A percentile compares a stretch with the other conserved stretches of the same genome.
Conservation (phyloP, 2,888 invertebrate genomes). For the Eretmocerus hayati region DNA sequence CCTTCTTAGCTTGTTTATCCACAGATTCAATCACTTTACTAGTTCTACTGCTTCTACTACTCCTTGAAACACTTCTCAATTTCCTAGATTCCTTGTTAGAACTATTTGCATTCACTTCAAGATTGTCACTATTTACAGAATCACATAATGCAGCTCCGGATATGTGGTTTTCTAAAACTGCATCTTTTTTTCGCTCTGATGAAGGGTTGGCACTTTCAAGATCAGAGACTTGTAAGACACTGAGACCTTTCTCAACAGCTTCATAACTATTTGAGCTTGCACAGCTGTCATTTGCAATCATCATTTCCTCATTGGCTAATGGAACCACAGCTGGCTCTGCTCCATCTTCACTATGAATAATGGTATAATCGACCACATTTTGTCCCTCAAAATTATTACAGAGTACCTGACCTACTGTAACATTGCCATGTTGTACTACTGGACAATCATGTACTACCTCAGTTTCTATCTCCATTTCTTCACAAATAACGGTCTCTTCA, state of each 20-base stretch:
- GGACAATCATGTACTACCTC: conserved; percentile 25
- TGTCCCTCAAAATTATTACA: conserved; percentile 19
- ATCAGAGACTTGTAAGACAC: conserved; percentile 26
- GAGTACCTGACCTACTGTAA: conserved; percentile 34
- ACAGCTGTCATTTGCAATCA: conserved; percentile 21
- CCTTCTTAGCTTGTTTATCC: not conserved
- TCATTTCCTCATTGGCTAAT: conserved; percentile 31
- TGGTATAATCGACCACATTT: conserved; percentile 34
- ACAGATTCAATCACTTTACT: conserved; percentile 4
- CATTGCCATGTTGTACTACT: conserved; percentile 27
- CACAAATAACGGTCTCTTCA: conserved; percentile 45
- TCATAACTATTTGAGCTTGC: conserved; percentile 11
- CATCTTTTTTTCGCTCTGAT: conserved; percentile 12
- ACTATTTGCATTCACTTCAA: not conserved
- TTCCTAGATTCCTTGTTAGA: conserved; percentile 12
- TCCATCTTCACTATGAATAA: conserved; percentile 34
- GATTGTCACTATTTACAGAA: conserved; percentile 4
- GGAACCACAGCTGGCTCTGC: too few relatives aligned
- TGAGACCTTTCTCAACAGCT: conserved; percentile 27
- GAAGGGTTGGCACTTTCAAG: not conserved
- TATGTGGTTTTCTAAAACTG: too few relatives aligned
- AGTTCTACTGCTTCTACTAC: conserved; percentile 9
- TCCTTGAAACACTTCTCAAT: conserved; percentile 13
- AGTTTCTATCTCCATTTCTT: conserved; percentile 42
- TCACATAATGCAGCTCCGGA: not conserved